Conservation (phyloP, 2,113 vertebrate species). For the Bothrops jararaca region DNA sequence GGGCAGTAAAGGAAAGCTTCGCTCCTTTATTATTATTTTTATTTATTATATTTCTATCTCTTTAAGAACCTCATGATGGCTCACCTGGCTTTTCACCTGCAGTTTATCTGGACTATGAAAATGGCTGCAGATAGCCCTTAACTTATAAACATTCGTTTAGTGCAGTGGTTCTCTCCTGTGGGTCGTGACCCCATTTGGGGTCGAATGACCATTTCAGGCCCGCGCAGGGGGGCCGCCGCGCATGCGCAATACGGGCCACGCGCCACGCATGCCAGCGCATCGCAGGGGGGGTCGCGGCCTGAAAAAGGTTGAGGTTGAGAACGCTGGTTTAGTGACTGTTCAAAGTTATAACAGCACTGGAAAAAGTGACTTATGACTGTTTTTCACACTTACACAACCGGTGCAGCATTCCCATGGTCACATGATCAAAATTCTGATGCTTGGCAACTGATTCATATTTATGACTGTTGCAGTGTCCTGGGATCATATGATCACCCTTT, state of each 20-base stretch:
- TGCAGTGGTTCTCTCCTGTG: too few relatives aligned
- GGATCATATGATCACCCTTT: not conserved
- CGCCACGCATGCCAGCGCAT: too few relatives aligned
- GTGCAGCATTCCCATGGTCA: not conserved
- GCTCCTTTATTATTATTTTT: not conserved
- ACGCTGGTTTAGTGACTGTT: not conserved
- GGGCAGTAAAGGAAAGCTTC: not conserved
- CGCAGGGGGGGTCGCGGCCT: too few relatives aligned
- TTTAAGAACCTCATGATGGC: not conserved
- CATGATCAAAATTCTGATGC: not conserved
- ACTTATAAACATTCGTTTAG: not conserved
- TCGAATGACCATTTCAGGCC: too few relatives aligned
- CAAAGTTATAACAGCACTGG: not conserved
- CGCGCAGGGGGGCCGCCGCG: too few relatives aligned
- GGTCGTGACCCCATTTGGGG: too few relatives aligned
- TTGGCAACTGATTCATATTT: not conserved
- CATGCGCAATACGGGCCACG: too few relatives aligned
- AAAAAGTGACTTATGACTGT: not conserved
- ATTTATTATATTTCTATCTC: not conserved
- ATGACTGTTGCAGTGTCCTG: not conserved
- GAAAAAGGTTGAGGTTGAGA: too few relatives aligned
- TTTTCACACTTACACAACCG: not conserved
- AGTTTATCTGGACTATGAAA: not conserved
- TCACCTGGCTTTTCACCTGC: not conserved
- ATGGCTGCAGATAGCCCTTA: not conserved